Base-by-base conservation (phyloP, 1,140 invertebrate species). In the Papilio dardanus region DNA sequence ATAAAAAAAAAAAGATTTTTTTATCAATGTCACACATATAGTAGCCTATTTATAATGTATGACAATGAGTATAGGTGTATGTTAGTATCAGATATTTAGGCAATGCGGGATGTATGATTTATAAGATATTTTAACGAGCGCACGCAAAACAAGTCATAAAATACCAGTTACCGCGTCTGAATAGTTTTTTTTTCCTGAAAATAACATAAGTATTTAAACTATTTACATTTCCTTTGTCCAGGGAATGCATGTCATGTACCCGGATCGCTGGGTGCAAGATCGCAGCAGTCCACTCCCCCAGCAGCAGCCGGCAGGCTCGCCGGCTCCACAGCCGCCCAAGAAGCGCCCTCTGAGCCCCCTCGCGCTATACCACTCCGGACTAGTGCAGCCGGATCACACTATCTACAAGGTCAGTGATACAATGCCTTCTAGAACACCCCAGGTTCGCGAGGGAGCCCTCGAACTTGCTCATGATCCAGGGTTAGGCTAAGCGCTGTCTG, bases 171-270 rank as follows among this genome's bases (percentile, higher is more conserved):
- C 6, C 62, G 62, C 54, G 40, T 42, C 40, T n/a, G n/a, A 30
- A 65, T 12, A 12, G 62, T 1, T 65, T 30, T 62, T 12, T 58
- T 14, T 28, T 28, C 19, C 21, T 4, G 16, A n/a, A n/a, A n/a
- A 46, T n/a, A 4, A 37, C 2, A 7, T 37, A 33, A 3, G 3
- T 33, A 3, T 33, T 33, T 33, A 33, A n/a, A n/a, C n/a, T n/a
- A n/a, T n/a, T n/a, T n/a, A n/a, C n/a, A n/a, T 46, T 46, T 46
- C 16, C 16, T 0, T 46, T 46, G 1, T 46, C 58, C 86, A 94
- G 93, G 93, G 92, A 94, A 94, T 94, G 93, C 92, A 93, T 94
- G 93, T 93, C 92, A 94, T 93, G 93, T 93, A 90, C 90, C 87
- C 90, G 88, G 92, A 93, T 87, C 87, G 84, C 88, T 81, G 86